Conservation (phyloP, 2,797 vertebrate species). For the Myripristis jacobus region DNA sequence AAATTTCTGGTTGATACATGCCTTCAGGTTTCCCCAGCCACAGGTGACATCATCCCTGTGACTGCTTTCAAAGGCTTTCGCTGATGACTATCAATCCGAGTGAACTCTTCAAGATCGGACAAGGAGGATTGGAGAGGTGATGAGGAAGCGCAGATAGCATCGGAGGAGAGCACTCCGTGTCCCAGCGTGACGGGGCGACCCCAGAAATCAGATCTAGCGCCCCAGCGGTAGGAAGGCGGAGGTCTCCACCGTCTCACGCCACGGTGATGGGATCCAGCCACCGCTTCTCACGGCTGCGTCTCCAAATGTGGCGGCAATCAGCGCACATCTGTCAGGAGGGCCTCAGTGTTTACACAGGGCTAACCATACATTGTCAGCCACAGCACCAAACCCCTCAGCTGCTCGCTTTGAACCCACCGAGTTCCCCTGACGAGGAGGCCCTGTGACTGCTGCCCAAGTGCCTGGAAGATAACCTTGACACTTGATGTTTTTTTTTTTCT, state of each 20-base stretch:
- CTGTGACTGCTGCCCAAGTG: constrained; percentile 34
- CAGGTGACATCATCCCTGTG: constrained; percentile 48
- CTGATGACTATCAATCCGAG: constrained; percentile 49
- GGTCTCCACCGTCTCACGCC: constrained; percentile 49
- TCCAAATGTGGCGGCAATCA: constrained; percentile 45
- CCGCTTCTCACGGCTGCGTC: constrained; percentile 46
- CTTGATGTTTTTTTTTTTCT: constrained; percentile 5
- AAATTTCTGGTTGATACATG: constrained; percentile 1
- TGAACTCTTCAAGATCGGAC: constrained; percentile 10
- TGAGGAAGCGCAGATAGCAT: constrained; percentile 52
- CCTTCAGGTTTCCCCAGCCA: constrained; percentile 17
- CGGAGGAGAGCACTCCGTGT: constrained; percentile 51
- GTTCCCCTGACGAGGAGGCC: constrained; percentile 56
- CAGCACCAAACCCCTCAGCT: constrained; percentile 36
- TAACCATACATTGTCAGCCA: constrained; percentile 31
- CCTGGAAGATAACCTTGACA: constrained; percentile 70
- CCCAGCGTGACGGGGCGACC: constrained; percentile 22
- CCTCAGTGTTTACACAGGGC: constrained; percentile 68
- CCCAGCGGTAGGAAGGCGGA: constrained; percentile 9
- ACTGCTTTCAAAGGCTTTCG: constrained; percentile 61
- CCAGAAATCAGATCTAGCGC: constrained; percentile 26
- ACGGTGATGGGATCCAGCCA: constrained; percentile 64
- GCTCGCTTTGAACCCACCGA: constrained; percentile 57
- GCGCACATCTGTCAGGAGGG: constrained; percentile 62
- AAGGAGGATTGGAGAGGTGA: not conserved